Conservation (phyloP, 2,113 vertebrate genomes). For the Podocnemis expansa region DNA sequence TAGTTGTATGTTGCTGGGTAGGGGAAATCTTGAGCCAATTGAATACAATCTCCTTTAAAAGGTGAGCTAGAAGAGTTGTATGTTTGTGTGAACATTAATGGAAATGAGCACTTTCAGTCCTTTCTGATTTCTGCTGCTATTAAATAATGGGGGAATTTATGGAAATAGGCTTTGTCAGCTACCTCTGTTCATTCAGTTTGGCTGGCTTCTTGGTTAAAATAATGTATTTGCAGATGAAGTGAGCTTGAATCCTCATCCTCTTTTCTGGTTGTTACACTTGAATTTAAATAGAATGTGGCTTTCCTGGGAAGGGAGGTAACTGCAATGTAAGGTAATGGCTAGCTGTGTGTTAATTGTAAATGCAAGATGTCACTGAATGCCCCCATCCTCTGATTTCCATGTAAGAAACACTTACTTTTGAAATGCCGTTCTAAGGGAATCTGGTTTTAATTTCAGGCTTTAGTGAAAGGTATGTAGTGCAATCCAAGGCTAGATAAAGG, state of each 20-base stretch:
- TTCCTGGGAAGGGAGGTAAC: not conserved
- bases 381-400: not conserved
- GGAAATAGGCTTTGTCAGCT: not conserved
- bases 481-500: not conserved
- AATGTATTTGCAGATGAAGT: not conserved
- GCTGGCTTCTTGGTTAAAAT: not conserved
- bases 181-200: not conserved
- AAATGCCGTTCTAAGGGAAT: not conserved
- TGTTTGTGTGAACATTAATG: not conserved
- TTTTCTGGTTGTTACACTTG: not conserved
- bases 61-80: not conserved
- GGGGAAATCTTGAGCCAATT: not conserved
- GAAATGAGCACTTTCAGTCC: not conserved
- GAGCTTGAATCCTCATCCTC: too few relatives aligned
- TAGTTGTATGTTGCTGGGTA: not conserved
- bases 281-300: not conserved
- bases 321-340: not conserved
- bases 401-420: not conserved
- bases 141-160: not conserved
- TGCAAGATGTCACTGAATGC: not conserved
- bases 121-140: not conserved
- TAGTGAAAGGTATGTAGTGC: not conserved
- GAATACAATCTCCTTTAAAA: not conserved
- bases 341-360: not conserved
- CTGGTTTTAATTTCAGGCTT: not conserved